Evolutionary conservation across 2,888 invertebrate species (phyloP), one percentile per base, ranked within the genome.

Genomic region (Agrochola lota): DNA sequence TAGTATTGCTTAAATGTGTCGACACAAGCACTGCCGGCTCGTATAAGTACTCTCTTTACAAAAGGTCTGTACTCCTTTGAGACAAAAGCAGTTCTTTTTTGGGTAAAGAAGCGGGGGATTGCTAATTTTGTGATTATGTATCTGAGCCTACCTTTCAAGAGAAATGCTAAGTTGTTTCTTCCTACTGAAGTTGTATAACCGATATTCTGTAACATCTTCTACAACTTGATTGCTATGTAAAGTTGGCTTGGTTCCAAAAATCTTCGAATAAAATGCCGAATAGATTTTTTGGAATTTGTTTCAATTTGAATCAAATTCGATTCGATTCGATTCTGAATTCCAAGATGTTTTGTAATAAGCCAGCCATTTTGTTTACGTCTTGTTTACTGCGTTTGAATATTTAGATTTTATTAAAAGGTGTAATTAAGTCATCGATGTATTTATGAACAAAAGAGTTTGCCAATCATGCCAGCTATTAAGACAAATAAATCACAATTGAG

Each of bases 401-500:
- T 43, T 15, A 4, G n/a, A 68, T 55, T n/a, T 62, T 46, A 46
- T 9, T 60, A 68, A 60, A 62, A 46, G 55, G 26, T 68, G 2
- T 76, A 35, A 52, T 62, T 62, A 77, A 55, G 55, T 63, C 60
- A 43, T 35, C 43, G 60, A 77, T 68, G 77, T 77, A 35, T 30
- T 40, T 77, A 40, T 43, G 17, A 77, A 67, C 52, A 20, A 60
- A 60, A 67, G 30, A 55, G 46, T 68, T 62, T 68, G 17, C 55
- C 6, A 77, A 77, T 77, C 77, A 46, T 68, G 77, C 60, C 68
- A 67, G n/a, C 17, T 77, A 55, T 52, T 52, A 77, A 46, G 55
- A 69, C 9, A 63, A 78, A 78, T 78, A 78, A 77, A 78, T 77
- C 62, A 57, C 26, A 57, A 35, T 63, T 63, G 62, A 63, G 23